phyloP scores from a whole-genome alignment of 1,140 invertebrate species.

The Achatina immaculata region DNA sequence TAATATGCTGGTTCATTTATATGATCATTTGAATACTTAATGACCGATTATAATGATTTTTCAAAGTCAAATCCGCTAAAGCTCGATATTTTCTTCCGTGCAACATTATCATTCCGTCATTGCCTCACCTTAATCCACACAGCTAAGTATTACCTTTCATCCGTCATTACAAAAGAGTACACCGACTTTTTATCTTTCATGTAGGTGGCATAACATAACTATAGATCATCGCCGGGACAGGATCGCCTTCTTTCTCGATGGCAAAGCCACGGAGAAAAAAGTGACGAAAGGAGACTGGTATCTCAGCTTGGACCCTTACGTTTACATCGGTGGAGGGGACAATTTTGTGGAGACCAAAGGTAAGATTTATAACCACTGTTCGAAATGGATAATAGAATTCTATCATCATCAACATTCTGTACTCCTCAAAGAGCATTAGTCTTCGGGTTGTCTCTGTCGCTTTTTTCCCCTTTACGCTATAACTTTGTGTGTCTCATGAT shows the following conservation, averaged over 20 bases:
- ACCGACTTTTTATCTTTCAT: not conserved
- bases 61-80: too few relatives aligned
- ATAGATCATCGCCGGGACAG: slow-evolving; percentile 82
- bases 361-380: slow-evolving; percentile 40
- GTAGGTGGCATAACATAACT: slow-evolving; percentile 89
- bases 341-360: slow-evolving; percentile 67
- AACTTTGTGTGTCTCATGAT: too few relatives aligned
- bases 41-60: too few relatives aligned
- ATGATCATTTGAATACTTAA: too few relatives aligned
- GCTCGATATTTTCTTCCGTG: too few relatives aligned
- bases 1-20: too few relatives aligned
- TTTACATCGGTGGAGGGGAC: slow-evolving; percentile 89
- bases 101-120: too few relatives aligned
- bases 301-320: slow-evolving; percentile 91
- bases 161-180: too few relatives aligned
- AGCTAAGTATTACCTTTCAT: too few relatives aligned
- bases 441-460: not conserved
- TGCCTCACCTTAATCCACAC: too few relatives aligned
- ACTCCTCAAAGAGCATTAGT: not conserved
- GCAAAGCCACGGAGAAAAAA: slow-evolving; percentile 74
- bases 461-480: not conserved
- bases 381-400: too few relatives aligned
- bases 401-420: not conserved
- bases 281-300: slow-evolving; percentile 81
- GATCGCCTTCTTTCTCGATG: slow-evolving; percentile 79